Evolutionary conservation across 2,113 vertebrate species (phyloP).

Genomic region (Stigmatopora argus): DNA sequence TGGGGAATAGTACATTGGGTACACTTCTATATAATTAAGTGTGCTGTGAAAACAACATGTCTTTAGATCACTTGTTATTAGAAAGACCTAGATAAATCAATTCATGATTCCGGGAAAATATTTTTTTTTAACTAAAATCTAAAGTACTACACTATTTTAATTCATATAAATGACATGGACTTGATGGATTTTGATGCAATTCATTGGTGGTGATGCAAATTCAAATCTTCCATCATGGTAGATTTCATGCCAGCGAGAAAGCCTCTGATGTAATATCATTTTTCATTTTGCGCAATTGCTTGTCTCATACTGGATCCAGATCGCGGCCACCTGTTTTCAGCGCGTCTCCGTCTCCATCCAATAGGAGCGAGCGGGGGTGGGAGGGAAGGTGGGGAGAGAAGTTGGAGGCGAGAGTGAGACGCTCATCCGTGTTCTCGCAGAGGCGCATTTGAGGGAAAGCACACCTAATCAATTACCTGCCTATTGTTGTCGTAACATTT

Average conservation of each 20-base stretch:
- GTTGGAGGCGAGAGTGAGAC: constrained; percentile 66
- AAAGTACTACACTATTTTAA: neutral
- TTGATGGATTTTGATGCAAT: neutral
- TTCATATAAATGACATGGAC: neutral
- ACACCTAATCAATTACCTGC: constrained; percentile 30
- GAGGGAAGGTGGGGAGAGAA: constrained; percentile 55
- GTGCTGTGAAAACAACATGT: neutral
- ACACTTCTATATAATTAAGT: neutral
- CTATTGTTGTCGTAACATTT: neutral
- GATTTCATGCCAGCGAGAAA: neutral
- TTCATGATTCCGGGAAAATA: too few relatives aligned
- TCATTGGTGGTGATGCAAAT: neutral
- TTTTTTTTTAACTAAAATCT: neutral
- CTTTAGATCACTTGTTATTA: too few relatives aligned
- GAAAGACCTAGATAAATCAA: too few relatives aligned
- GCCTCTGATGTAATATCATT: neutral
- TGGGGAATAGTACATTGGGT: neutral
- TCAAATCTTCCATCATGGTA: neutral
- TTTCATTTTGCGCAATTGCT: neutral
- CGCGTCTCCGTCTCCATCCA: constrained; percentile 52
- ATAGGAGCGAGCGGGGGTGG: constrained; percentile 64
- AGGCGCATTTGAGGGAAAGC: constrained; percentile 47
- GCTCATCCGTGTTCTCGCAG: constrained; percentile 40
- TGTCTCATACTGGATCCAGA: constrained; percentile 9
- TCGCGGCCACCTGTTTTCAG: constrained; percentile 51